These are phyloP conservation scores for Distichodus sexfasciatus DNA, from an alignment of 2,797 vertebrate genomes.

Conservation along the genomic window DNA sequence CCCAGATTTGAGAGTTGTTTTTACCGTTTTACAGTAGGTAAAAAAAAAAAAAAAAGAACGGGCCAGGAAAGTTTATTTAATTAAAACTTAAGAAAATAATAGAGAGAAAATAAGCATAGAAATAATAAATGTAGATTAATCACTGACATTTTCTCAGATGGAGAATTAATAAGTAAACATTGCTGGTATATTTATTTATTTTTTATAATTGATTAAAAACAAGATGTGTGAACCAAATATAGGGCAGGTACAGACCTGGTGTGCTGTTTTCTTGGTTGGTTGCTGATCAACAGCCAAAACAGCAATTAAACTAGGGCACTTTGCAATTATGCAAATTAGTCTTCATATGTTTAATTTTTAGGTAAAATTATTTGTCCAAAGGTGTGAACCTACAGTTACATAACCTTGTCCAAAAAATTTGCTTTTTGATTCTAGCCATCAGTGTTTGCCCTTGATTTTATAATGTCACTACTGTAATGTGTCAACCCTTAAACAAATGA, in stretches of 20 bases:
- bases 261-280: neutral
- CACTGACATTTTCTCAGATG: neutral
- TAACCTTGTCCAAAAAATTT: neutral
- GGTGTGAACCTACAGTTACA: slow-evolving; percentile 32
- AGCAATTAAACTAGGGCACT: neutral
- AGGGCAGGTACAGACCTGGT: neutral
- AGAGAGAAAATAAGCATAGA: neutral
- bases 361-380: slow-evolving; percentile 37
- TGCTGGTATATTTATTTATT: neutral
- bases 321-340: slow-evolving; percentile 36
- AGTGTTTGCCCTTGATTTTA: neutral
- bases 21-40: too few relatives aligned
- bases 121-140: neutral
- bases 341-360: slow-evolving; percentile 13
- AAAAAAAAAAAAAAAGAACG: neutral
- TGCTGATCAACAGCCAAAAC: slow-evolving; percentile 16
- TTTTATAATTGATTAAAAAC: neutral
- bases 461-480: neutral
- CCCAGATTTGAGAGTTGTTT: slow-evolving; percentile 1
- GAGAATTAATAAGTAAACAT: too few relatives aligned
- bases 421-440: neutral
- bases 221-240: neutral
- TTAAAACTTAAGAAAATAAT: neutral
- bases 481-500: neutral
- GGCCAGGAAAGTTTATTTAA: neutral